Percentiles rank a stretch among this genome's conserved stretches.
These are phyloP conservation scores for Gila orcuttii DNA, from an alignment of 2,113 vertebrate genomes.

Conservation along the genomic window DNA sequence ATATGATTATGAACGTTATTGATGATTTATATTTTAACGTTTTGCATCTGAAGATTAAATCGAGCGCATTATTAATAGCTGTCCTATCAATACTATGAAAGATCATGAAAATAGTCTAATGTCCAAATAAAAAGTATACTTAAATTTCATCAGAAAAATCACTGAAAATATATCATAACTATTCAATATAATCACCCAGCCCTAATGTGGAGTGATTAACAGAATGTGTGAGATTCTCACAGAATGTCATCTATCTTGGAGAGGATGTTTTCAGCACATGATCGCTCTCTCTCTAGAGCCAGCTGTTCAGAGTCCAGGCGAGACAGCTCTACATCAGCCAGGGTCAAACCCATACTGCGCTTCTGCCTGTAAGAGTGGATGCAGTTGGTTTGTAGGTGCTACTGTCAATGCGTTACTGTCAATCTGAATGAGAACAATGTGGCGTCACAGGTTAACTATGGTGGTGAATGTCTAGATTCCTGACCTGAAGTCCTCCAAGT, in stretches of 20 bases:
- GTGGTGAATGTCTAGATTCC: background rate
- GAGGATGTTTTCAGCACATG: constrained; percentile 89
- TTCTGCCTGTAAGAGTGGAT: constrained; percentile 83
- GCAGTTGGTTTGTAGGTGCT: constrained; percentile 1
- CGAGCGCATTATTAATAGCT: background rate
- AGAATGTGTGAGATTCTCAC: constrained; percentile 76
- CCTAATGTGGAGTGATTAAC: background rate
- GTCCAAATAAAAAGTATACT: constrained; percentile 1
- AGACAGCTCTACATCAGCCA: constrained; percentile 87
- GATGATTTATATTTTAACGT: background rate
- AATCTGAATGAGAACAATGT: background rate
- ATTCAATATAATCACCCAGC: background rate
- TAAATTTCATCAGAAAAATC: background rate
- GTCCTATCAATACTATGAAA: background rate
- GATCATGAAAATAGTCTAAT: background rate
- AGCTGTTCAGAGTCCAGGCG: constrained; percentile 84
- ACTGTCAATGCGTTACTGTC: background rate
- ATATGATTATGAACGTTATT: background rate
- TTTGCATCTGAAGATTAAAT: background rate
- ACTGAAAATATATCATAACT: background rate
- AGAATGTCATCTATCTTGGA: constrained; percentile 91
- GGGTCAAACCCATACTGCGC: constrained; percentile 93
- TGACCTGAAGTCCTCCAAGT: constrained; percentile 96
- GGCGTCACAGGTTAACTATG: background rate
- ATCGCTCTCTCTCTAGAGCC: constrained; percentile 84